Evolutionary conservation across 2,888 invertebrate species (phyloP).

Genomic region (Thereva unica): DNA sequence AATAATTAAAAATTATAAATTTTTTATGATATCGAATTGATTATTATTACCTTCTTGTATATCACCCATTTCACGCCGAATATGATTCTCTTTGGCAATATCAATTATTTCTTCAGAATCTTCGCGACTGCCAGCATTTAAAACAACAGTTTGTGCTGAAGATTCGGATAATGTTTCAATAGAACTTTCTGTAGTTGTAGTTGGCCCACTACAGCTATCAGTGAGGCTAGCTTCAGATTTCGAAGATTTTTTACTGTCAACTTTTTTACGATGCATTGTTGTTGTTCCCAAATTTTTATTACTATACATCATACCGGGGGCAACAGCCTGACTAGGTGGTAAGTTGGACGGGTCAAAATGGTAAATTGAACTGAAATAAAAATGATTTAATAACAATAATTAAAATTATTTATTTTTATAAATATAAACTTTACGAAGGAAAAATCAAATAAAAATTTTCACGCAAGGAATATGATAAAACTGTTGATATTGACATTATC

Average conservation of each 20-base stretch:
- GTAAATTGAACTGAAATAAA: slow-evolving; percentile 56
- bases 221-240: background rate
- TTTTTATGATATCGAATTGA: background rate
- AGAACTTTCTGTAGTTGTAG: slow-evolving; percentile 40
- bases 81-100: slow-evolving; percentile 41
- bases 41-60: slow-evolving; percentile 44
- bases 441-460: slow-evolving; percentile 14
- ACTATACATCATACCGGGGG: slow-evolving; percentile 45
- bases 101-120: slow-evolving; percentile 22
- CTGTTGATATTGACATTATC: too few species aligned
- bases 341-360: slow-evolving; percentile 59
- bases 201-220: slow-evolving; percentile 11
- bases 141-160: slow-evolving; percentile 49
- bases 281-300: slow-evolving; percentile 37
- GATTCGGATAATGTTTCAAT: slow-evolving; percentile 48
- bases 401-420: background rate
- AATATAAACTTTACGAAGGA: background rate
- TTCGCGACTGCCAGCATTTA: slow-evolving; percentile 28
- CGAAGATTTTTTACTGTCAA: slow-evolving; percentile 9
- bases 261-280: slow-evolving; percentile 22
- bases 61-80: slow-evolving; percentile 44
- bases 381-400: slow-evolving; percentile 25
- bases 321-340: slow-evolving; percentile 55
- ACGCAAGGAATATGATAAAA: background rate
- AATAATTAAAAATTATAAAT: slow-evolving; percentile 19